Evolutionary conservation across 2,888 invertebrate genomes (phyloP), one percentile per base, ranked within the genome.

Genomic region (Dryocosmus kuriphilus): DNA sequence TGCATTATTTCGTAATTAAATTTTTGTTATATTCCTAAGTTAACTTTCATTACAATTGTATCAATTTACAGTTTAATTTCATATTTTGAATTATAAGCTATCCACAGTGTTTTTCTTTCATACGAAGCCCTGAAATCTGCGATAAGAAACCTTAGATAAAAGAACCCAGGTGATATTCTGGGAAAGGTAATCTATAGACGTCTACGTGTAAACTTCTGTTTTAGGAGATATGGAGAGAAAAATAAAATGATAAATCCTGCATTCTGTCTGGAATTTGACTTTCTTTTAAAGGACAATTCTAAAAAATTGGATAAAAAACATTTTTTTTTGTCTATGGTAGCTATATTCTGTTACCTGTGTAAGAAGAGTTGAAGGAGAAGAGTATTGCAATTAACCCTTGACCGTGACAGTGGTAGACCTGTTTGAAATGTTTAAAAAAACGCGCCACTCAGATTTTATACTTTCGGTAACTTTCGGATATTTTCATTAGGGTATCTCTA

Each of bases 91-190:
- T 55, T 11, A 3, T 9, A 22, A 55, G 9, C 22, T 22, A 55
- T 0, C 24, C 27, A 60, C 46, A n/a, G n/a, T 32, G 32, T 71
- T 30, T 71, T 32, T n/a, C 9, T 71, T 30, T 71, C 51, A 51
- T 7, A 51, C 6, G 27, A 51, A 71, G 55, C 57, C 57, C 73
- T 55, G 55, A 74, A 65, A 79, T 76, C 57, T 41, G 61, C 46
- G 75, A 78, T 78, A 78, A 78, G 65, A 57, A 65, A 67, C 75
- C 63, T 78, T 46, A 75, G 78, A 78, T 78, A 78, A 75, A 61
- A 83, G 86, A 88, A 85, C 86, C 85, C 84, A 81, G 81, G 75
- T 83, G 74, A 74, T 74, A 62, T 74, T 74, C 77, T 63, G 30
- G 51, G 71, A 71, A 71, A n/a, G 51, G 63, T 78, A 78, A 78